Evolutionary conservation across 2,888 invertebrate genomes (phyloP), one percentile per base, ranked within the genome.

Genomic region (Dicycla oo): DNA sequence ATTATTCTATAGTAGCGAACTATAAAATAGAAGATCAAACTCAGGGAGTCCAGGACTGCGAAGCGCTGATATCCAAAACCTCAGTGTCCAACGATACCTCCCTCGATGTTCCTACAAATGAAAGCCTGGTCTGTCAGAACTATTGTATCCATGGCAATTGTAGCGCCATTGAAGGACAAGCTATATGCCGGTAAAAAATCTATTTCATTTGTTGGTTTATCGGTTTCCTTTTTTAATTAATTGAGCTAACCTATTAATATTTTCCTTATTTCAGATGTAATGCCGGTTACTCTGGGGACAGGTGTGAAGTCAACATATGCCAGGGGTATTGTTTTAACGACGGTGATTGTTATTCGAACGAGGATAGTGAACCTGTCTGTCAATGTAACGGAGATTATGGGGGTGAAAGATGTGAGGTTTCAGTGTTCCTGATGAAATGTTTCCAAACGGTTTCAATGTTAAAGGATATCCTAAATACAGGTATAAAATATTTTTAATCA

Each of bases 291-390:
- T 86, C 81, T 0, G 97, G 97, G 3, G 73, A 83, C 0, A 90
- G 96, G 62, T 97, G 97, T 78, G 96, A 96, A 78, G 85, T 88
- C 0, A 91, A 45, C 15, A 15, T n/a, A 45, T 69, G 69, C 38
- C 20, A 20, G 3, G 2, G 20, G 6, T 45, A 69, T 34, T 66
- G 69, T 26, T 53, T 34, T 4, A 34, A 69, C 43, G 13, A 20
- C 8, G 69, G 69, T 0, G 20, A 45, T 6, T 69, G 69, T 65
- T 23, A 23, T 23, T 34, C 53, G 13, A 69, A 53, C 11, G 15
- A 38, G 20, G 1, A 15, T 10, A 54, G 18, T 34, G 2, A 54
- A 2, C 69, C 53, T 15, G 53, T 15, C 0, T 69, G 69, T n/a
- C 45, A 45, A 20, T 69, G 67, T 26, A 38, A 23, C 26, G 26